Conservation (phyloP, 2,888 invertebrate species). For the Hermaeophaga mercurialis region DNA sequence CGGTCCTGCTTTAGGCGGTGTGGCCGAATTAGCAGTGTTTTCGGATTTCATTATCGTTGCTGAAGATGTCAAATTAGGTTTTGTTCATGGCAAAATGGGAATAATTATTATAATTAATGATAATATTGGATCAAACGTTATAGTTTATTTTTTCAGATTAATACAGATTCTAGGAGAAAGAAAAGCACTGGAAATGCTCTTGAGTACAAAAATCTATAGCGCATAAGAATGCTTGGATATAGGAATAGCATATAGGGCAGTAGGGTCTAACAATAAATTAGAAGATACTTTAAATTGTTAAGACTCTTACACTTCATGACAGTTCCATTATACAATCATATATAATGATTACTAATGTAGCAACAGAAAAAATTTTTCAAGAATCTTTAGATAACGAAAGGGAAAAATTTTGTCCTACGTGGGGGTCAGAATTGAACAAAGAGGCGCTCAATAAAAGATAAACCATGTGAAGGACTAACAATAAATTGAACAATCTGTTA, state of each 20-base stretch:
- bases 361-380: slow-evolving; percentile 32
- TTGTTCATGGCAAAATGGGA: slow-evolving; percentile 52
- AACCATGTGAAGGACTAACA: too few relatives aligned
- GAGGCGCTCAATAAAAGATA: slow-evolving; percentile 42
- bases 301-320: slow-evolving; percentile 41
- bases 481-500: too few relatives aligned
- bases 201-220: slow-evolving; percentile 45
- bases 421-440: slow-evolving; percentile 47
- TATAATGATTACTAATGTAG: slow-evolving; percentile 42
- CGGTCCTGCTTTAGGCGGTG: slow-evolving; percentile 50
- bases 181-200: slow-evolving; percentile 47
- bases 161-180: slow-evolving; percentile 44
- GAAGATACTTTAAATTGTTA: slow-evolving; percentile 43
- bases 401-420: slow-evolving; percentile 43
- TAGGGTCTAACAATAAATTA: slow-evolving; percentile 38
- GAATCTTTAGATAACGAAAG: slow-evolving; percentile 42
- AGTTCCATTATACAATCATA: slow-evolving; percentile 42
- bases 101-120: too few relatives aligned
- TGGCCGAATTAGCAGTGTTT: slow-evolving; percentile 47
- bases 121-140: too few relatives aligned
- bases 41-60: slow-evolving; percentile 49
- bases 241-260: slow-evolving; percentile 45
- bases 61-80: slow-evolving; percentile 48
- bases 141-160: slow-evolving; percentile 46
- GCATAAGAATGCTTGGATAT: slow-evolving; percentile 47